Evolutionary conservation across 2,888 invertebrate genomes (phyloP).

Genomic region (Meloe dianella): DNA sequence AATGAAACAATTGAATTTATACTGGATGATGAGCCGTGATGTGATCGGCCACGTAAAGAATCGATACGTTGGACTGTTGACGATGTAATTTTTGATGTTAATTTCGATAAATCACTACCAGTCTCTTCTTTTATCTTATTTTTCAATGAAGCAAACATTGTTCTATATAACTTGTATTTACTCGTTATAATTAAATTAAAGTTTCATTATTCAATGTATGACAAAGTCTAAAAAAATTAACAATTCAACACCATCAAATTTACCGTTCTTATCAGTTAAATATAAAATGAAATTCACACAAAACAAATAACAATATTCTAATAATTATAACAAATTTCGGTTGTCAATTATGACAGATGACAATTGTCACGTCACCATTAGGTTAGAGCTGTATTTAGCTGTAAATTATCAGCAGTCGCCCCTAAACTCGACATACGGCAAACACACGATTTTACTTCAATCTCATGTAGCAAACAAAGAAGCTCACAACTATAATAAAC

Average conservation of each 20-base stretch:
- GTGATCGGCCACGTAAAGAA: slow-evolving; percentile 58
- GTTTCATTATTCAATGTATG: background rate
- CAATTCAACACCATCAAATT: background rate
- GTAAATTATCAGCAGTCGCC: background rate
- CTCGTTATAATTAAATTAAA: background rate
- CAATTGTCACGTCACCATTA: slow-evolving; percentile 9
- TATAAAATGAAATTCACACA: background rate
- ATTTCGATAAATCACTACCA: slow-evolving; percentile 73
- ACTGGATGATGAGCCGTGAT: slow-evolving; percentile 60
- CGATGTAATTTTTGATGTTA: slow-evolving; percentile 60
- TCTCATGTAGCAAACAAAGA: no score
- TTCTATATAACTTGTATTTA: slow-evolving; percentile 31
- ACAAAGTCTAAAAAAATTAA: background rate
- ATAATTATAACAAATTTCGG: background rate
- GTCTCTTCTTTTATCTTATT: slow-evolving; percentile 91
- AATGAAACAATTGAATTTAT: slow-evolving; percentile 58
- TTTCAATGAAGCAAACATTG: slow-evolving; percentile 87
- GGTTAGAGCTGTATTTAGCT: background rate
- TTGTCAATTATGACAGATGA: background rate
- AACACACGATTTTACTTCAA: no score
- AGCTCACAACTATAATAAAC: no score
- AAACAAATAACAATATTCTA: background rate
- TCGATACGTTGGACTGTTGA: slow-evolving; percentile 62
- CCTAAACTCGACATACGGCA: background rate
- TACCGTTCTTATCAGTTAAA: background rate